Evolutionary conservation across 1,140 invertebrate species (phyloP).

Genomic region (Heliconius nattereri): DNA sequence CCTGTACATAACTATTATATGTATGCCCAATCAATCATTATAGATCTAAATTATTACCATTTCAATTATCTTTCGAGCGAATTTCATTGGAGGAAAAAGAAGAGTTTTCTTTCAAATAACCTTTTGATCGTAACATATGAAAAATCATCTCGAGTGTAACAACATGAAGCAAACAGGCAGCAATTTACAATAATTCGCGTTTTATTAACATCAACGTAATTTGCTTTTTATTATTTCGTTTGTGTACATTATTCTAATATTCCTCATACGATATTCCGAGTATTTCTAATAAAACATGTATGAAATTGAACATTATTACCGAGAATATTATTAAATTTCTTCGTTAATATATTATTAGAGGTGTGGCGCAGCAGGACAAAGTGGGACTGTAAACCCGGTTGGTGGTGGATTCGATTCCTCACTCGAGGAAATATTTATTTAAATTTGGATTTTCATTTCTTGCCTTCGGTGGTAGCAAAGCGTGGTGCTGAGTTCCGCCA

Average conservation of each 20-base stretch:
- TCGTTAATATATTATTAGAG: background rate
- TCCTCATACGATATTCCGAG: background rate
- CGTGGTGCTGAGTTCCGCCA: too few species aligned
- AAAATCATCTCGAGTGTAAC: background rate
- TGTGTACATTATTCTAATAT: constrained; percentile 6
- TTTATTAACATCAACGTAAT: constrained; percentile 10
- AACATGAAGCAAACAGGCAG: background rate
- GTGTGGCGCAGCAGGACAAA: too few species aligned
- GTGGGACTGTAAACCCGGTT: too few species aligned
- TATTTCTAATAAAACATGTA: background rate
- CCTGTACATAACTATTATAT: too few species aligned
- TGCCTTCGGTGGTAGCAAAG: too few species aligned
- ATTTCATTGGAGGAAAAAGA: background rate
- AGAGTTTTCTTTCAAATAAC: background rate
- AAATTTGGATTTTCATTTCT: too few species aligned
- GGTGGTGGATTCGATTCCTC: too few species aligned
- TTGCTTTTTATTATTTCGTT: constrained; percentile 7
- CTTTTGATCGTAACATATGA: constrained; percentile 7
- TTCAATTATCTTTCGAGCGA: background rate
- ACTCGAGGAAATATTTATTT: too few species aligned
- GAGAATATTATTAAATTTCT: constrained; percentile 2
- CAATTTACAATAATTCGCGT: background rate
- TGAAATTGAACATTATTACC: background rate
- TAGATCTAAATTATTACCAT: background rate
- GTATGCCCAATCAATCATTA: background rate